Evolutionary conservation across 2,113 vertebrate genomes (phyloP), one percentile per base, ranked within the genome.

Genomic region (Neogobius melanostomus): DNA sequence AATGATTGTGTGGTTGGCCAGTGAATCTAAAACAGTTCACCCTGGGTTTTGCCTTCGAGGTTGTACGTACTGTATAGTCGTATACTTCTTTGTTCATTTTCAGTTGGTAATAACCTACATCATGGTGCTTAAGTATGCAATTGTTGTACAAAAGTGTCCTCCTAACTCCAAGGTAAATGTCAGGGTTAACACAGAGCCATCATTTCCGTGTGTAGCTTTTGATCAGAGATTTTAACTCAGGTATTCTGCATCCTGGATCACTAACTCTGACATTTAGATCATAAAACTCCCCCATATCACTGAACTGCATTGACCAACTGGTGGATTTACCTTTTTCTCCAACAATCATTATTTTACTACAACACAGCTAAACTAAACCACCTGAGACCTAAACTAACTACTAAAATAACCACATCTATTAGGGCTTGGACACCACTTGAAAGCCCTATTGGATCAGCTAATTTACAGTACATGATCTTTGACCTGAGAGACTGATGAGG

Each of bases 1-100:
- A 57, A 80, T 69, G 77, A 89, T 84, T 89, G 79, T 89, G 75
- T 81, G 75, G 71, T 70, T 14, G 64, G 63, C 10, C 70, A 78
- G 82, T 73, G 43, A n/a, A 64, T 8, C 15, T 16, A 47, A n/a
- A 52, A 36, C 28, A 66, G 73, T 73, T 78, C 69, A 74, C 64
- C 57, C 77, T 68, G 66, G 77, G 10, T 57, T 75, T 4, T 69
- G 36, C 63, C 71, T 80, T 71, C 56, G 10, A 63, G 71, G 72
- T 36, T 1, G 51, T n/a, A 43, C 66, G 73, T 42, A 21, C 61
- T 57, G 50, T 56, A 50, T 52, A 65, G 64, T 49, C 12, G 7
- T 43, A 43, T 43, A 61, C 44, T 54, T 61, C 53, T 11, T 4
- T 1, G 3, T 8, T 69, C 8, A 17, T 54, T 45, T 44, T 36